A percentile compares a stretch with the other conserved stretches of the same genome.
Evolutionary conservation across 2,888 invertebrate genomes (phyloP).

Genomic region (Notodonta ziczac): DNA sequence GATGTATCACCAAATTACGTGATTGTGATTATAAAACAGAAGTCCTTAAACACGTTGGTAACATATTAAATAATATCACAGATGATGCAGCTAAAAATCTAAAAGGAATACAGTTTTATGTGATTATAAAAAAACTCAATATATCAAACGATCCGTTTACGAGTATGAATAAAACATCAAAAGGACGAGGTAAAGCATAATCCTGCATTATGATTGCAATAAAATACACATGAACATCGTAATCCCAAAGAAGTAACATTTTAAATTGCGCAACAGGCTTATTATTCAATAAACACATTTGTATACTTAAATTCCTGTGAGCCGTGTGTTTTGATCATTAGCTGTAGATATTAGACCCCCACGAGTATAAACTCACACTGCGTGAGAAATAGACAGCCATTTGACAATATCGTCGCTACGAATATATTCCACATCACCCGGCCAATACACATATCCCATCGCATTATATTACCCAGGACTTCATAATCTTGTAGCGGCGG

Average conservation of each 20-base stretch:
- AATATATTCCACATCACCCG: slow-evolving; percentile 57
- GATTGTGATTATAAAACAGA: not conserved
- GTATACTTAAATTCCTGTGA: slow-evolving; percentile 66
- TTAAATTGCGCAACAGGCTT: slow-evolving; percentile 64
- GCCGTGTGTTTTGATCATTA: slow-evolving; percentile 72
- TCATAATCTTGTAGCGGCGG: slow-evolving; percentile 57
- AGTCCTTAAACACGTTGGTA: not conserved
- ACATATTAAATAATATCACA: not conserved
- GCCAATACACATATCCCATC: slow-evolving; percentile 47
- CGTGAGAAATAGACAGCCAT: slow-evolving; percentile 73
- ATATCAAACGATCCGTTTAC: slow-evolving; percentile 51
- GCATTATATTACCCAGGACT: slow-evolving; percentile 56
- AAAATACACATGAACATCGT: slow-evolving; percentile 58
- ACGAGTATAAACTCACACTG: slow-evolving; percentile 69
- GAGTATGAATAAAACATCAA: slow-evolving; percentile 56
- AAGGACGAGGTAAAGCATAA: slow-evolving; percentile 46
- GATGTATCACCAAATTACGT: slow-evolving; percentile 5
- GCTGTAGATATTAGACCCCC: slow-evolving; percentile 70
- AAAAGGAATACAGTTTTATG: slow-evolving; percentile 18
- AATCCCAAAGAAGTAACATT: slow-evolving; percentile 55
- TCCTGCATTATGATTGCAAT: slow-evolving; percentile 46
- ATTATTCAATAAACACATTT: slow-evolving; percentile 73
- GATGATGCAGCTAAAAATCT: slow-evolving; percentile 7
- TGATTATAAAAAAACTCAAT: slow-evolving; percentile 23
- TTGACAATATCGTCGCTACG: slow-evolving; percentile 70